Evolutionary conservation across 2,797 vertebrate species (phyloP).

Genomic region (Lagocephalus sceleratus): DNA sequence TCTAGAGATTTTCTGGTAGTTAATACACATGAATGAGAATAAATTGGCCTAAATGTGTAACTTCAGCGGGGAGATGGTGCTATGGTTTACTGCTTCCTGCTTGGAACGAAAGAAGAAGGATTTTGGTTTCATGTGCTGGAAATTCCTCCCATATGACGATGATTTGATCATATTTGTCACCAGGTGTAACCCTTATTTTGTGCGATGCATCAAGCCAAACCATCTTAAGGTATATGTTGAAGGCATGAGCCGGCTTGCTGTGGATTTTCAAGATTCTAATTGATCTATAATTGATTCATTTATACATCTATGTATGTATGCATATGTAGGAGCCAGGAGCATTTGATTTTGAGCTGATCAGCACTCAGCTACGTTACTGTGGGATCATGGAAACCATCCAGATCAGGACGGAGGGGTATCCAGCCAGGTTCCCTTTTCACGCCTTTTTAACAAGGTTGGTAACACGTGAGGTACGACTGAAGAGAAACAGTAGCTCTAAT

Average conservation of each 20-base stretch:
- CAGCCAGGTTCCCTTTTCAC: slow-evolving; percentile 86
- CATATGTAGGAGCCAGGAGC: slow-evolving; percentile 81
- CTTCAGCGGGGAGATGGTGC: background rate
- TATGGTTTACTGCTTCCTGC: background rate
- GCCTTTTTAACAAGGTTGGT: slow-evolving; percentile 87
- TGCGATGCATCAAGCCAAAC: slow-evolving; percentile 97
- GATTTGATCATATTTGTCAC: slow-evolving; percentile 33
- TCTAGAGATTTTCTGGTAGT: slow-evolving; percentile 3
- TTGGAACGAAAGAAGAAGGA: background rate
- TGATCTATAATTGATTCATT: background rate
- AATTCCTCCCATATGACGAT: background rate
- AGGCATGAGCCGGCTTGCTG: slow-evolving; percentile 44
- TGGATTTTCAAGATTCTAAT: slow-evolving; percentile 17
- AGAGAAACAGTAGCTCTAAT: background rate
- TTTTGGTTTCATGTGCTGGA: no score
- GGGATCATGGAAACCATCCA: slow-evolving; percentile 93
- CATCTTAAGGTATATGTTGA: slow-evolving; percentile 87
- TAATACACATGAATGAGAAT: background rate
- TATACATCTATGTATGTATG: slow-evolving; percentile 3
- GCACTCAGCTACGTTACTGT: slow-evolving; percentile 85
- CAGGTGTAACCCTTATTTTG: slow-evolving; percentile 95
- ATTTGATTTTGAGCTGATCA: slow-evolving; percentile 87
- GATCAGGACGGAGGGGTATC: slow-evolving; percentile 92
- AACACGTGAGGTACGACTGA: background rate
- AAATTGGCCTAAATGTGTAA: background rate